Base-by-base conservation (phyloP, 2,888 invertebrate genomes). In the Drosophila anomalata region DNA sequence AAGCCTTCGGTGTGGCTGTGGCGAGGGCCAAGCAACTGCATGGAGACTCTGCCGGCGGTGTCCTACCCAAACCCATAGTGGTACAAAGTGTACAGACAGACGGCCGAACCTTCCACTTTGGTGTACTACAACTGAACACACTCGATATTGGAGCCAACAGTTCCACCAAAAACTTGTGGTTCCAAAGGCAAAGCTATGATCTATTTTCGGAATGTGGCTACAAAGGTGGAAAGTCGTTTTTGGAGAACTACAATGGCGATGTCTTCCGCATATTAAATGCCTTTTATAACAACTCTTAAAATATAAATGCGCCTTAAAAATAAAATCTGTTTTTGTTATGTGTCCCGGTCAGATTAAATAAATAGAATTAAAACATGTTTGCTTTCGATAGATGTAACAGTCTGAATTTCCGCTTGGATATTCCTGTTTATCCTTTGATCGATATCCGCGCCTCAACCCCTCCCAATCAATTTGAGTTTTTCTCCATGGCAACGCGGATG, bases 81-180 rank as follows among this genome's bases (percentile, higher is more conserved):
- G 92, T 97, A 2, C 98, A 98, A 90, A 95, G 95, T 88, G 93
- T 98, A 75, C 96, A 97, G 78, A 95, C 96, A 3, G 95, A 97
- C 89, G 96, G 97, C 1, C 93, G 94, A 76, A 92, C 93, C 42
- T 96, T 96, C 89, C 95, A 97, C 89, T 97, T 98, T 89, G 95
- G 96, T 4, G 94, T 97, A 17, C 94, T 96, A 63, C 97, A 98
- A 91, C 92, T 98, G 12, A 97, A 97, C 85, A 96, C 96, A 0
- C 92, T 97, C 36, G 94, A 96, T 90, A 91, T 96, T 2, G 92
- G 92, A 75, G 93, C 93, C 0, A 56, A 54, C 20, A 73, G 52
- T 24, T n/a, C 42, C 0, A 20, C 63, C 0, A 83, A 95, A 89
- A 98, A 98, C 91, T 93, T 96, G 75, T 96, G 96, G 94, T 98